Evolutionary conservation across 2,113 vertebrate species (phyloP), one percentile per base, ranked within the genome.

Genomic region (Platichthys stellatus): DNA sequence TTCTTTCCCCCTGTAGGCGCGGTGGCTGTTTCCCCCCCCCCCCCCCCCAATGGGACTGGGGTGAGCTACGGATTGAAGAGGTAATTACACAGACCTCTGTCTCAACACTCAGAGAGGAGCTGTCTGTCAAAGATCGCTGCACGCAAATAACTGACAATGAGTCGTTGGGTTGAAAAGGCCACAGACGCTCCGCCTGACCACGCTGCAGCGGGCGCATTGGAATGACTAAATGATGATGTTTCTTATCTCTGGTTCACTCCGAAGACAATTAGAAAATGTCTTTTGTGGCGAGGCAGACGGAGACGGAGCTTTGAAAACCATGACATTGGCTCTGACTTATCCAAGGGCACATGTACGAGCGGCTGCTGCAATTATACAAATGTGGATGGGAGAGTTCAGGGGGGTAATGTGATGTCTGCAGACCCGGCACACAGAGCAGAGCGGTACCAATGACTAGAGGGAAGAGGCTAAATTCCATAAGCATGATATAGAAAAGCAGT

Each of bases 11-110:
- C 89, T 59, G 78, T 70, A 76, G 91, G 87, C 88, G 66, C 12
- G 43, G 54, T 38, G 64, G n/a, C 86, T 72, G 82, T 86, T 86
- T n/a, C n/a, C n/a, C 85, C 86, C 79, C 69, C 31, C 31, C 26
- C 26, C 26, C 2, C 26, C 3, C 26, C 26, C 26, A 2, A 28
- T 0, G 74, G 77, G 86, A 86, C 64, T 45, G 63, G 78, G 86
- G 80, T 53, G 80, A 82, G 85, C 72, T 66, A 64, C 78, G 86
- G 79, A 88, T 78, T 86, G 88, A 87, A 74, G 81, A 86, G 87
- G 89, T 87, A 91, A 92, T 93, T 92, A 91, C 85, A 72, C 72
- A 77, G 76, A 87, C 81, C 20, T 79, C 76, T 35, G 74, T 78
- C 84, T 88, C 89, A 92, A 90, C 90, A 88, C 69, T 80, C 80